Conservation (phyloP, 2,888 invertebrate species). For the Mythimna loreyi region DNA sequence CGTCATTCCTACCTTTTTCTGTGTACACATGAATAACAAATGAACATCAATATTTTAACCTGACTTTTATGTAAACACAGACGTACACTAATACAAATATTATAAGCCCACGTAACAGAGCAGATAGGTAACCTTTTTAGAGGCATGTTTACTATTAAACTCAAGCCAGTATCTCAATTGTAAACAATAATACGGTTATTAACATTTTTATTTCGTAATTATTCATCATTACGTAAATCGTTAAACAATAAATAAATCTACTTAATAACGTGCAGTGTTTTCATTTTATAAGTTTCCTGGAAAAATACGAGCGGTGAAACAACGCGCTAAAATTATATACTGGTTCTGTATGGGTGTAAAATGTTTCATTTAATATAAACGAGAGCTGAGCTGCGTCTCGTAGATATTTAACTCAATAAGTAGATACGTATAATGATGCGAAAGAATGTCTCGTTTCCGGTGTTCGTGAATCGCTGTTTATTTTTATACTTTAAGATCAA, state of each 20-base stretch:
- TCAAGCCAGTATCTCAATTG: slow-evolving; percentile 7
- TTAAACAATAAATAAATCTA: slow-evolving; percentile 24
- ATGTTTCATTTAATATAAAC: not conserved
- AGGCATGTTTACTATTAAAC: slow-evolving; percentile 25
- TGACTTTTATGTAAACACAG: not conserved
- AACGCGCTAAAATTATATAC: slow-evolving; percentile 17
- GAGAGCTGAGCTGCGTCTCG: slow-evolving; percentile 14
- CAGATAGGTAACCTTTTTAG: slow-evolving; percentile 3
- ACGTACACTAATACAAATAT: not conserved
- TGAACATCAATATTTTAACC: not conserved
- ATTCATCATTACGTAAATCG: slow-evolving; percentile 16
- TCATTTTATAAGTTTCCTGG: slow-evolving; percentile 36
- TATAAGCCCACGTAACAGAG: not conserved
- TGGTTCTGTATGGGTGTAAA: slow-evolving; percentile 24
- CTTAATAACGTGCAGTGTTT: slow-evolving; percentile 15
- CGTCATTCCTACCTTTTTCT: not conserved
- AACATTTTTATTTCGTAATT: slow-evolving; percentile 25
- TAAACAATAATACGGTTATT: slow-evolving; percentile 30
- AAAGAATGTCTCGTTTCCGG: slow-evolving; percentile 64
- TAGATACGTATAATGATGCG: slow-evolving; percentile 47
- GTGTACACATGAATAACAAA: not conserved
- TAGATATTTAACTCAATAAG: slow-evolving; percentile 34
- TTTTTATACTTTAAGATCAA: slow-evolving; percentile 58
- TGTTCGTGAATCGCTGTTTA: slow-evolving; percentile 56
- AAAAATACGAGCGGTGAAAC: slow-evolving; percentile 27